phyloP scores from a whole-genome alignment of 2,888 invertebrate species.

The Mamestra brassicae region DNA sequence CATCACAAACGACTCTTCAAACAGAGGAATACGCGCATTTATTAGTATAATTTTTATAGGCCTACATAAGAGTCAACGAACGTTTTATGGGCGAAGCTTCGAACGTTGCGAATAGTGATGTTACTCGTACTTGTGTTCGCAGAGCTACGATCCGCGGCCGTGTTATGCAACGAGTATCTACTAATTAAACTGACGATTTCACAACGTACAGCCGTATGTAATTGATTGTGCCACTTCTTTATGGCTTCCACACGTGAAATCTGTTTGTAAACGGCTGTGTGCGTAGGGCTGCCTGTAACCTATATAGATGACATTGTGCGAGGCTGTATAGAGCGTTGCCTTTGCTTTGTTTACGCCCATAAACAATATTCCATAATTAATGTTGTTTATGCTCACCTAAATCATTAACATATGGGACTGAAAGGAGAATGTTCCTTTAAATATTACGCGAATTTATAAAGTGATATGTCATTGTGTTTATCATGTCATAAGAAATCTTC shows the following conservation, averaged over 20 bases:
- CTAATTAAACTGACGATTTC: constrained; percentile 73
- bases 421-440: constrained; percentile 4
- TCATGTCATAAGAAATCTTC: constrained; percentile 43
- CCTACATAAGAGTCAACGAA: constrained; percentile 65
- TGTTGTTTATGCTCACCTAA: constrained; percentile 43
- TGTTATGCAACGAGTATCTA: constrained; percentile 61
- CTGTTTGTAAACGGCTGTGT: constrained; percentile 68
- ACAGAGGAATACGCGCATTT: constrained; percentile 52
- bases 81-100: constrained; percentile 66
- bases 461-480: constrained; percentile 40
- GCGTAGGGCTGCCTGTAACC: constrained; percentile 55
- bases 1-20: constrained; percentile 48
- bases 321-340: constrained; percentile 14
- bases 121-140: constrained; percentile 30
- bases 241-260: constrained; percentile 71
- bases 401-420: constrained; percentile 34
- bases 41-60: constrained; percentile 64
- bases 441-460: constrained; percentile 34
- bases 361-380: constrained; percentile 50
- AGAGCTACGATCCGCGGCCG: constrained; percentile 35
- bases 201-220: constrained; percentile 70
- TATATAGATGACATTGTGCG: constrained; percentile 26
- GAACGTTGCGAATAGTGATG: constrained; percentile 64
- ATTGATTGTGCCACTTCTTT: constrained; percentile 75
- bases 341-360: constrained; percentile 30